Base-by-base conservation (phyloP, 2,888 invertebrate species). In the Willowsia nigromaculata region DNA sequence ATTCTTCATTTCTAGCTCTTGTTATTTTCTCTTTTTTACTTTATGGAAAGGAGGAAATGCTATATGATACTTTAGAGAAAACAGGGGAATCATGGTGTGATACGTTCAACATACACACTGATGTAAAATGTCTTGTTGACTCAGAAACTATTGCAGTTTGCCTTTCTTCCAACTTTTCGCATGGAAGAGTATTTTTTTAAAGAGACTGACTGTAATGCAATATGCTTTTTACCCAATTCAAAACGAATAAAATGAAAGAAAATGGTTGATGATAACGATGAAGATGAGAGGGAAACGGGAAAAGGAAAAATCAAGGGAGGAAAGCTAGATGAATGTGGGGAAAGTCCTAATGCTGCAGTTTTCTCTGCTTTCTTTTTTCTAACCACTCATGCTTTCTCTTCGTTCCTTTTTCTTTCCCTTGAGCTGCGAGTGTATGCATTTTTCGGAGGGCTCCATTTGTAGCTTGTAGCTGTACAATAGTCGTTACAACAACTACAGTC, bases 261-360 rank as follows among this genome's bases (percentile, higher is more conserved):
- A 27, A 30, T 27, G 68, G 68, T 37, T 37, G 68, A 68, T 37
- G 33, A 30, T 62, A 37, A 68, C 18, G 68, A n/a, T 68, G 68
- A 37, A 15, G 68, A 68, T 68, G 68, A 27, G 18, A 37, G 40
- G 18, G 25, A 40, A 37, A n/a, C n/a, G 15, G 37, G 33, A n/a
- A 37, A 37, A 22, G 33, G 30, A 65, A 30, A 13, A 3, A 65
- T 9, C 4, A 15, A 68, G 18, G 27, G 25, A 68, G 18, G 37
- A 30, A 62, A 30, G 62, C 9, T 37, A 40, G 68, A 68, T 37
- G 37, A 68, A 68, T 68, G 68, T 68, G 68, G n/a, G 40, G 18
- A 68, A n/a, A 37, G 62, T n/a, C 30, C 30, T 62, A 68, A 68
- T 68, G 37, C 40, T 68, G 25, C 37, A 68, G 37, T 37, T 33